These are phyloP conservation scores for Trichosurus vulpecula DNA, from an alignment of 2,797 vertebrate species.

Conservation along the genomic window DNA sequence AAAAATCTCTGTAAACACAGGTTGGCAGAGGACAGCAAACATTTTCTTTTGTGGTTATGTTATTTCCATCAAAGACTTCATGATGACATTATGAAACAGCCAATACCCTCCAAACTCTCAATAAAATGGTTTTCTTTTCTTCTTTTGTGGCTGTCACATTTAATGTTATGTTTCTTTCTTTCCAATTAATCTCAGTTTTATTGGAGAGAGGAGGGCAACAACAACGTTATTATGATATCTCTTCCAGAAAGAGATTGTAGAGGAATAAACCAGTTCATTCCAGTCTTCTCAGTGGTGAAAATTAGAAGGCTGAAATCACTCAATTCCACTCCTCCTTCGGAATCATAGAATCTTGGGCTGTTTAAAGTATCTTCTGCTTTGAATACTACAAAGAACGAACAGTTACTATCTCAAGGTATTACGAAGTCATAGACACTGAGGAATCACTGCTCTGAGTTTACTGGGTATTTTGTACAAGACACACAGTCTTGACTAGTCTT, in stretches of 20 bases:
- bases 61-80: background rate
- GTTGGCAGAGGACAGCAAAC: background rate
- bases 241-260: background rate
- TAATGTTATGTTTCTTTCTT: background rate
- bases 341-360: background rate
- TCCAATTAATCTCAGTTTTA: background rate
- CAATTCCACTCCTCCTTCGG: background rate
- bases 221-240: background rate
- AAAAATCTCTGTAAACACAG: background rate
- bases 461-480: background rate
- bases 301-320: background rate
- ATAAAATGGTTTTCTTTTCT: background rate
- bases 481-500: conserved; percentile 20
- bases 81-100: background rate
- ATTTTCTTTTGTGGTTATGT: background rate
- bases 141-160: rapidly evolving
- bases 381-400: background rate
- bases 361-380: conserved; percentile 19
- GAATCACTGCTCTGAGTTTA: background rate
- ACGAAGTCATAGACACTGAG: conserved; percentile 21
- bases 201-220: rapidly evolving
- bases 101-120: background rate
- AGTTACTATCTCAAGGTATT: conserved; percentile 4
- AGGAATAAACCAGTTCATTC: background rate
- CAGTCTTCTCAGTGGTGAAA: background rate